A percentile compares a stretch with the other conserved stretches of the same genome.
These are phyloP conservation scores for Lacerta bilineata DNA, from an alignment of 2,797 vertebrate species.

Conservation along the genomic window DNA sequence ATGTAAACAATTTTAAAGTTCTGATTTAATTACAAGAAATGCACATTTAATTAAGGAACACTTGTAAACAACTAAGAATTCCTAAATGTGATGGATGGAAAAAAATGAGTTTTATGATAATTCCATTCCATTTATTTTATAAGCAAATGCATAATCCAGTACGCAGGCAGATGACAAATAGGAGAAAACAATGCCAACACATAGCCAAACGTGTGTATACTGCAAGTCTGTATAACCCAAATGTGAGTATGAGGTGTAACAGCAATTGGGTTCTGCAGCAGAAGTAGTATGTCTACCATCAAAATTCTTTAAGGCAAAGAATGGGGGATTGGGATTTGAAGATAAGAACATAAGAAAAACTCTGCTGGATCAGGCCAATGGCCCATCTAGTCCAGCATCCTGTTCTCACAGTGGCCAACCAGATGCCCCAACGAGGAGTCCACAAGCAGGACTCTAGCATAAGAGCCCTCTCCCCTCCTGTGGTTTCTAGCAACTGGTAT, in stretches of 20 bases:
- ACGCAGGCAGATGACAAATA: neutral
- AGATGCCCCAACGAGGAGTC: too few relatives aligned
- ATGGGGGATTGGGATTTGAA: neutral
- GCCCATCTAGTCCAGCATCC: too few relatives aligned
- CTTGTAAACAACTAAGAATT: neutral
- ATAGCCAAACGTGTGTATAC: neutral
- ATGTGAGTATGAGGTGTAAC: slow-evolving; percentile 19
- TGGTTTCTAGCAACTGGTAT: too few relatives aligned
- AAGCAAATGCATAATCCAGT: neutral
- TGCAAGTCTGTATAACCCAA: slow-evolving; percentile 5
- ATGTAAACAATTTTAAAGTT: slow-evolving; percentile 52
- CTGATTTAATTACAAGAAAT: slow-evolving; percentile 46
- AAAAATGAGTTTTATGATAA: neutral
- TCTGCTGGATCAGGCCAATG: too few relatives aligned
- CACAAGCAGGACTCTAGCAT: too few relatives aligned
- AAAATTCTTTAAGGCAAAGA: neutral
- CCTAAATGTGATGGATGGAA: slow-evolving; percentile 25
- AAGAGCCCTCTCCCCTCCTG: too few relatives aligned
- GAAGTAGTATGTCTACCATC: slow-evolving; percentile 39
- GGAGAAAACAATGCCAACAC: neutral
- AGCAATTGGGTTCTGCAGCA: neutral
- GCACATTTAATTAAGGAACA: slow-evolving; percentile 18
- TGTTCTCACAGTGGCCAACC: too few relatives aligned
- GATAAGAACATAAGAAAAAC: too few relatives aligned
- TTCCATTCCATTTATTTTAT: neutral